Evolutionary conservation across 2,888 invertebrate genomes (phyloP).

Genomic region (Drosophila bunnanda): DNA sequence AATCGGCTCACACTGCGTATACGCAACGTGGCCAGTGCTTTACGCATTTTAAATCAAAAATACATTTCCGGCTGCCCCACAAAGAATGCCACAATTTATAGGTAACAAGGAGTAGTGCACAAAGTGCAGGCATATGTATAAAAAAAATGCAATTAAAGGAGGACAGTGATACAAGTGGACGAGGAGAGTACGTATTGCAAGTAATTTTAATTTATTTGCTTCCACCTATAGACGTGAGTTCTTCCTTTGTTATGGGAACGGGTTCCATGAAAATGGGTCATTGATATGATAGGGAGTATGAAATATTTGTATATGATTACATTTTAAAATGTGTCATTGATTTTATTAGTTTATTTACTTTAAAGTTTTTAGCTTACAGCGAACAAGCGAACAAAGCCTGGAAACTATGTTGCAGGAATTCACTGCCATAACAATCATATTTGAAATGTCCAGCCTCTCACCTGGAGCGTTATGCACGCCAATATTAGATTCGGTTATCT

Average conservation of each 20-base stretch:
- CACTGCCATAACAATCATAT: not conserved
- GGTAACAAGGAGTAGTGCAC: slow-evolving; percentile 49
- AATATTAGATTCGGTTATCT: slow-evolving; percentile 4
- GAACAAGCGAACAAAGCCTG: not conserved
- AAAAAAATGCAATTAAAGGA: slow-evolving; percentile 27
- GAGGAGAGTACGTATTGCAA: not conserved
- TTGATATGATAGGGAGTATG: not conserved
- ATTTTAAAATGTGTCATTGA: not conserved
- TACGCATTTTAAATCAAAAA: slow-evolving; percentile 79
- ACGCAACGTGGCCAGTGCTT: slow-evolving; percentile 60
- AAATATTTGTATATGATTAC: too few relatives aligned
- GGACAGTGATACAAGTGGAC: not conserved
- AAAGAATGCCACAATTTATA: slow-evolving; percentile 67
- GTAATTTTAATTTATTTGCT: slow-evolving; percentile 1
- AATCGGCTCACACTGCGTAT: slow-evolving; percentile 61
- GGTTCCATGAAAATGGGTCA: not conserved
- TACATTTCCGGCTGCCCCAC: slow-evolving; percentile 70
- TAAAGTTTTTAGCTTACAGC: too few relatives aligned
- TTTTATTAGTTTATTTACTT: too few relatives aligned
- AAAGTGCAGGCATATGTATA: slow-evolving; percentile 44
- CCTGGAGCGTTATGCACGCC: not conserved
- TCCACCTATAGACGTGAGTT: not conserved
- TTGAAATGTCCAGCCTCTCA: not conserved
- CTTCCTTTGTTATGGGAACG: not conserved
- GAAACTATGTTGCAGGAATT: not conserved